These are phyloP conservation scores for Vireo griseus DNA, from an alignment of 2,797 vertebrate genomes.

Conservation along the genomic window DNA sequence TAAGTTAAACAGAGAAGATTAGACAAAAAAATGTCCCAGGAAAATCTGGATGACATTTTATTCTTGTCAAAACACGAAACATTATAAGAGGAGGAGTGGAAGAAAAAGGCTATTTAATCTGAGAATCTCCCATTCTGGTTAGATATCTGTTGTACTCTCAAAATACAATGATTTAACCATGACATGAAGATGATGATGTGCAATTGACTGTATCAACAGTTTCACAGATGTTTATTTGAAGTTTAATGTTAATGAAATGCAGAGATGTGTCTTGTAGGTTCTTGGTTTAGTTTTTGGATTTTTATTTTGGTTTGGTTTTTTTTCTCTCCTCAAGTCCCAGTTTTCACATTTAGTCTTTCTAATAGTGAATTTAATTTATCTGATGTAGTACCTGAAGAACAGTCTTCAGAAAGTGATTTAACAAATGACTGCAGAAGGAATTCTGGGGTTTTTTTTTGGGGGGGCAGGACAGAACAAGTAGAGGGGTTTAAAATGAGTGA, in stretches of 20 bases:
- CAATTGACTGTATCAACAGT: slow-evolving; percentile 42
- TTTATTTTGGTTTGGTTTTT: not conserved
- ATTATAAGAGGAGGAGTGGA: not conserved
- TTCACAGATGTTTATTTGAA: slow-evolving; percentile 56
- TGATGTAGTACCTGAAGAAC: not conserved
- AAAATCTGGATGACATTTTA: slow-evolving; percentile 39
- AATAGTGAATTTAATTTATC: not conserved
- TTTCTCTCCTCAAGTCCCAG: not conserved
- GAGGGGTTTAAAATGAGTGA: not conserved
- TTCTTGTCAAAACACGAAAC: slow-evolving; percentile 42
- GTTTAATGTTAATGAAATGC: slow-evolving; percentile 58
- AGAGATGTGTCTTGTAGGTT: not conserved
- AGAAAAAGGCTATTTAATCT: slow-evolving; percentile 15
- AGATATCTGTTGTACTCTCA: slow-evolving; percentile 30
- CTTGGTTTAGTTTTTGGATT: not conserved
- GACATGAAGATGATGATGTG: slow-evolving; percentile 51
- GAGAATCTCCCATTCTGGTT: slow-evolving; percentile 42
- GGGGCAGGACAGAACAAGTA: not conserved
- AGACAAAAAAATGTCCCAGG: slow-evolving; percentile 38
- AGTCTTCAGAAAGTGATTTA: not conserved
- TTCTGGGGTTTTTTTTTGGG: not conserved
- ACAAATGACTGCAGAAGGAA: not conserved
- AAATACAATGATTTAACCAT: slow-evolving; percentile 37
- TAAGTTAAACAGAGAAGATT: slow-evolving; percentile 65
- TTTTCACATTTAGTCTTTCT: not conserved